Conservation (phyloP, 2,113 vertebrate genomes). For the Campylorhamphus procurvoides region DNA sequence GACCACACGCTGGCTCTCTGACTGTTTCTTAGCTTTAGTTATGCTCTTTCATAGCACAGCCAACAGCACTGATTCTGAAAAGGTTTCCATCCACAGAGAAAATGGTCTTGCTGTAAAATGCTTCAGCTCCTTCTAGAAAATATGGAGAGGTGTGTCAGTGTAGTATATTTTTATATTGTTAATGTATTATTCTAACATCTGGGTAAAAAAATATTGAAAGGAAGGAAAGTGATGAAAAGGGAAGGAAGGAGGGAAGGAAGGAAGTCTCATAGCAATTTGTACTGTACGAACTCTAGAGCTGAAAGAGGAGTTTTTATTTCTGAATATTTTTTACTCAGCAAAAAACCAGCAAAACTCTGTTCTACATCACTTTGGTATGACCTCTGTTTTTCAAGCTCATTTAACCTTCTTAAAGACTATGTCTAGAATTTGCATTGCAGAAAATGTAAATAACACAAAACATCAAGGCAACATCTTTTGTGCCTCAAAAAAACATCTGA, state of each 20-base stretch:
- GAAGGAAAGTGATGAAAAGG: not conserved
- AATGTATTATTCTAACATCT: not conserved
- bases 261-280: not conserved
- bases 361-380: not conserved
- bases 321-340: not conserved
- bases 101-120: not conserved
- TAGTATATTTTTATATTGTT: not conserved
- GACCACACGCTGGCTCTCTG: not conserved
- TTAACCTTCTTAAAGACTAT: not conserved
- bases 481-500: not conserved
- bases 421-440: constrained; percentile 1
- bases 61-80: not conserved
- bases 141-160: not conserved
- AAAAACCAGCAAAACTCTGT: not conserved
- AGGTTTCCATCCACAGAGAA: not conserved
- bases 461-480: not conserved
- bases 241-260: not conserved
- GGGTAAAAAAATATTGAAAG: not conserved
- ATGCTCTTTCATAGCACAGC: not conserved
- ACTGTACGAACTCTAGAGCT: not conserved
- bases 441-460: not conserved
- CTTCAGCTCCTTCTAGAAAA: not conserved
- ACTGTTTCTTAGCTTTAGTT: not conserved
- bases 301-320: not conserved
- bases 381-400: constrained; percentile 7